Conservation (phyloP, 2,113 vertebrate genomes). For the Parotia lawesii region DNA sequence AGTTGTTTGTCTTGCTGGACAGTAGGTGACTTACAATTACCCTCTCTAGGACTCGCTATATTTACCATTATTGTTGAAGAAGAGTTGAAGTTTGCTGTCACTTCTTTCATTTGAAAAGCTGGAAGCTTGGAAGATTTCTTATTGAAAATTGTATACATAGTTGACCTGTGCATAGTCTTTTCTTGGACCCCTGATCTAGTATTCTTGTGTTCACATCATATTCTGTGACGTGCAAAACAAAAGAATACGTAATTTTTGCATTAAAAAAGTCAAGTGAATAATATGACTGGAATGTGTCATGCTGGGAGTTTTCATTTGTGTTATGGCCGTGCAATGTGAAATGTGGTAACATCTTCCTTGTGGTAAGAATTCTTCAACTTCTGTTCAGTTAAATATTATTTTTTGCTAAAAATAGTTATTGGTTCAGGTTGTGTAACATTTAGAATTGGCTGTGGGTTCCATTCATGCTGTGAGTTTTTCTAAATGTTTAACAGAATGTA, state of each 20-base stretch:
- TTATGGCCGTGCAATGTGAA: constrained; percentile 64
- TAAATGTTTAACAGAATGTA: constrained; percentile 74
- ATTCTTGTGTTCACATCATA: constrained; percentile 83
- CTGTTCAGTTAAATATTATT: constrained; percentile 34
- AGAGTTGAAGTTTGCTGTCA: constrained; percentile 44
- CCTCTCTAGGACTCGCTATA: constrained; percentile 51
- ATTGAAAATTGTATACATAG: constrained; percentile 64
- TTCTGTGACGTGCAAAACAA: constrained; percentile 80
- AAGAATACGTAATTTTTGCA: constrained; percentile 73
- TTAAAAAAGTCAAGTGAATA: constrained; percentile 72
- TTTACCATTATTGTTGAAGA: constrained; percentile 63
- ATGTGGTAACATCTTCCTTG: constrained; percentile 68
- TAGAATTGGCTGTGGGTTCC: constrained; percentile 67
- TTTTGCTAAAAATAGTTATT: constrained; percentile 59
- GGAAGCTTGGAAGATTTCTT: constrained; percentile 67
- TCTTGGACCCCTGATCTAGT: constrained; percentile 73
- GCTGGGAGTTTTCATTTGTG: constrained; percentile 72
- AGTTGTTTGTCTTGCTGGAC: constrained; percentile 47
- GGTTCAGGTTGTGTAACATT: constrained; percentile 64
- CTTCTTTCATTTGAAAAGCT: constrained; percentile 61
- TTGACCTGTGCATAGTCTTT: constrained; percentile 68
- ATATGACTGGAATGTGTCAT: constrained; percentile 70
- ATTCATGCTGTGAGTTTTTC: constrained; percentile 75
- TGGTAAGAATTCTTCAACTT: constrained; percentile 68
- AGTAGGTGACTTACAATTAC: constrained; percentile 56